Percentiles rank a stretch among this genome's conserved stretches.
These are phyloP conservation scores for Ormia ochracea DNA, from an alignment of 2,888 invertebrate species.

Conservation along the genomic window DNA sequence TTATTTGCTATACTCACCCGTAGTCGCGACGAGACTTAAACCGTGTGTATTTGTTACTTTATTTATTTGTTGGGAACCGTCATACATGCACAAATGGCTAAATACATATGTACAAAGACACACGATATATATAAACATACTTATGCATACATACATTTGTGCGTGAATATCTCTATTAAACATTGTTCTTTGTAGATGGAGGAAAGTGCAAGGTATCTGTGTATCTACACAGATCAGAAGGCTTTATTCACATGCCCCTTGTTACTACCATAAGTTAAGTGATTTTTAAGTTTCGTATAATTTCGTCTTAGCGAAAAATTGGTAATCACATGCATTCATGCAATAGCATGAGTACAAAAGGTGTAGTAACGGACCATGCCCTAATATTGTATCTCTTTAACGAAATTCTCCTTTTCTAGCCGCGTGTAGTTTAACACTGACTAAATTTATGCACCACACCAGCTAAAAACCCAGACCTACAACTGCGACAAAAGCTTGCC, in stretches of 20 bases:
- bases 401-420: neutral
- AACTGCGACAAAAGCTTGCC: constrained; percentile 42
- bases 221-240: constrained; percentile 36
- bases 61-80: constrained; percentile 47
- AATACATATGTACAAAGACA: neutral
- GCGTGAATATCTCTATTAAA: neutral
- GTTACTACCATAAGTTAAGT: constrained; percentile 19
- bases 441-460: constrained; percentile 33
- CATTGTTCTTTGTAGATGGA: neutral
- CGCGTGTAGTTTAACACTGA: constrained; percentile 26
- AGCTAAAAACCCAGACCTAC: constrained; percentile 43
- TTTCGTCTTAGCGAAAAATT: neutral
- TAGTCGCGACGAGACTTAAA: constrained; percentile 40
- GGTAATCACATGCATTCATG: too few relatives aligned
- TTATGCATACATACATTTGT: neutral
- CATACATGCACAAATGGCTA: constrained; percentile 3
- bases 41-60: constrained; percentile 25
- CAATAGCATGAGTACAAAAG: neutral
- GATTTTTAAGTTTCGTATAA: neutral
- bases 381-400: neutral
- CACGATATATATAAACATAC: too few relatives aligned
- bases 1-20: constrained; percentile 58
- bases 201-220: constrained; percentile 54
- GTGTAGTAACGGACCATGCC: neutral
- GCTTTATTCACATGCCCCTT: constrained; percentile 45